Base-by-base conservation (phyloP, 1,140 invertebrate genomes). In the Zaprionus ornatus region DNA sequence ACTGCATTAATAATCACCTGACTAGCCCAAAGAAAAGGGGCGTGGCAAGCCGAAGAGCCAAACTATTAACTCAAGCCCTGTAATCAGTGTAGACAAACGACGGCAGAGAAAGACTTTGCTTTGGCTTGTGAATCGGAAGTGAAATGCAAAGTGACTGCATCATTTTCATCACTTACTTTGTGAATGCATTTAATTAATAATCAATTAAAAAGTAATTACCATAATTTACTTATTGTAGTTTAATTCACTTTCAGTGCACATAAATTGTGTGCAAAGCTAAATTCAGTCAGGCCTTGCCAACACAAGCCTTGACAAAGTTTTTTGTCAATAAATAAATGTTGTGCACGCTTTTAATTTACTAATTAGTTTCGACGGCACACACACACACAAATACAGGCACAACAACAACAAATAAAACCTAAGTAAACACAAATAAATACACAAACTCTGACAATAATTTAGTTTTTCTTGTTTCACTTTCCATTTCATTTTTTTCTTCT, bases 311-410 rank as follows among this genome's bases (percentile, higher is more conserved):
- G 25, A n/a, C 48, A 25, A 57, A 67, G 10, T 56, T 45, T 27
- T 52, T 2, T 17, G 25, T 42, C 64, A 67, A 35, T 55, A 69
- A 52, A 57, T 64, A 32, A 74, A 63, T 63, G 29, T 25, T 37
- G 17, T 29, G 50, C 13, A 70, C 13, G 54, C 45, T 76, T 72
- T 76, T 66, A 76, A 72, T 76, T 76, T 72, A 76, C 74, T 76
- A 66, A 76, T 66, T 72, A 72, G 55, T 60, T 71, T 70, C 57
- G 27, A 29, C 56, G 40, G 2, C 40, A 17, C 40, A 45, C 40
- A 45, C n/a, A 35, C 10, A 42, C 21, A n/a, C 29, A 62, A 55
- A 63, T 23, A 61, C 45, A 40, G 54, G 63, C 69, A 59, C 42
- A 74, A 69, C 62, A 68, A 48, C 27, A 69, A 60, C n/a, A 59